Conservation (phyloP, 2,888 invertebrate species). For the Caradrina clavipalpis region DNA sequence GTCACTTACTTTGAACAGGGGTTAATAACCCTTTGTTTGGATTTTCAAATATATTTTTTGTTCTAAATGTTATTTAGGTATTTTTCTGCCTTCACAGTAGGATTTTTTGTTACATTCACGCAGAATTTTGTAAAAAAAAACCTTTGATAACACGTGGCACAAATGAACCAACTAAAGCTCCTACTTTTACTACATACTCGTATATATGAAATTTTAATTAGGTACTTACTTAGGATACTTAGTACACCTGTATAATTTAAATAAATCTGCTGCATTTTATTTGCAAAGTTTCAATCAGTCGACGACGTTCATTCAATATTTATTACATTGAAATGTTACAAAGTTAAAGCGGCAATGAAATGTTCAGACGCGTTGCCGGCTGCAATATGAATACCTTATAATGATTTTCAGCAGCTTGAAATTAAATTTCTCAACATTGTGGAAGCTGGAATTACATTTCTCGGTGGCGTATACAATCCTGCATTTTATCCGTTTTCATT, state of each 20-base stretch:
- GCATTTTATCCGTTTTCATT: conserved; percentile 27
- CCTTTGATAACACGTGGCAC: background rate
- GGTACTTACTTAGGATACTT: no score
- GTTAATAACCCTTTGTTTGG: conserved; percentile 18
- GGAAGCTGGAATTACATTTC: conserved; percentile 49
- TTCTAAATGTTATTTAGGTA: background rate
- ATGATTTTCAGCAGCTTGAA: conserved; percentile 42
- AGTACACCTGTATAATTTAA: conserved; percentile 23
- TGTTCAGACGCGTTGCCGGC: conserved; percentile 7
- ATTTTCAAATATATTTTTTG: background rate
- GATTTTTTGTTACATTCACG: background rate
- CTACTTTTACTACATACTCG: background rate
- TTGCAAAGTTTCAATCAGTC: conserved; percentile 16
- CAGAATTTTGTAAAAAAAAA: background rate
- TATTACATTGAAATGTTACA: conserved; percentile 34
- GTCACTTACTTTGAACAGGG: conserved; percentile 36
- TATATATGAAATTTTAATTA: conserved; percentile 16
- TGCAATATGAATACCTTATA: conserved; percentile 44
- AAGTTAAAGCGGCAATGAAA: conserved; percentile 34
- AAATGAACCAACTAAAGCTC: background rate
- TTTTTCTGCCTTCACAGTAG: no score
- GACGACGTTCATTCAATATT: conserved; percentile 33
- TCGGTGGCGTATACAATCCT: conserved; percentile 6
- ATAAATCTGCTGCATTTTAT: conserved; percentile 10
- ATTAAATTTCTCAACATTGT: conserved; percentile 50